Evolutionary conservation across 2,888 invertebrate species (phyloP).

Genomic region (Xanthia icteritia): DNA sequence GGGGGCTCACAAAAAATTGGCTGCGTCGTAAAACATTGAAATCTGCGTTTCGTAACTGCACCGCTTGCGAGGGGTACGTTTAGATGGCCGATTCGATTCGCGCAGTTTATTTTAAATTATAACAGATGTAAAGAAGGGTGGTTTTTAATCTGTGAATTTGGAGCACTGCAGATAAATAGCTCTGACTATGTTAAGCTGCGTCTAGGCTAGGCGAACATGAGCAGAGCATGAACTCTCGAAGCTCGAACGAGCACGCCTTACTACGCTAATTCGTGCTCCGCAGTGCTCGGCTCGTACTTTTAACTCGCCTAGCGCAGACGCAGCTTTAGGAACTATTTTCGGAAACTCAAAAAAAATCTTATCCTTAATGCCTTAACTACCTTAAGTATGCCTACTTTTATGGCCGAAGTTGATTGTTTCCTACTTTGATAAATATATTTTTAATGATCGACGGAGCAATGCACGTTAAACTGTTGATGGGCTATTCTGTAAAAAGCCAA

Average conservation of each 20-base stretch:
- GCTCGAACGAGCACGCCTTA: too few species aligned
- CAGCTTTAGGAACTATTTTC: neutral
- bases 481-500: conserved; percentile 22
- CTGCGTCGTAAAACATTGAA: conserved; percentile 81
- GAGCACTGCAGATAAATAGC: conserved; percentile 62
- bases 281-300: too few species aligned
- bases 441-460: neutral
- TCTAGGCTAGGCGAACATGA: too few species aligned
- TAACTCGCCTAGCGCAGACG: too few species aligned
- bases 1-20: conserved; percentile 74
- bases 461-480: conserved; percentile 14
- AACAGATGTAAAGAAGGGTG: conserved; percentile 77
- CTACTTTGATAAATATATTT: neutral
- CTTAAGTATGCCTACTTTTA: too few species aligned
- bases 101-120: conserved; percentile 89
- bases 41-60: conserved; percentile 80
- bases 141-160: conserved; percentile 75
- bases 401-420: neutral
- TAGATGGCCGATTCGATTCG: conserved; percentile 86
- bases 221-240: too few species aligned
- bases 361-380: too few species aligned
- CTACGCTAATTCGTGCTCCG: too few species aligned
- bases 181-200: neutral
- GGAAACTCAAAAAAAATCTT: too few species aligned
- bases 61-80: conserved; percentile 69